Percentiles rank a stretch among this genome's conserved stretches.
Evolutionary conservation across 2,113 vertebrate genomes (phyloP).

Genomic region (Haemorhous mexicanus): DNA sequence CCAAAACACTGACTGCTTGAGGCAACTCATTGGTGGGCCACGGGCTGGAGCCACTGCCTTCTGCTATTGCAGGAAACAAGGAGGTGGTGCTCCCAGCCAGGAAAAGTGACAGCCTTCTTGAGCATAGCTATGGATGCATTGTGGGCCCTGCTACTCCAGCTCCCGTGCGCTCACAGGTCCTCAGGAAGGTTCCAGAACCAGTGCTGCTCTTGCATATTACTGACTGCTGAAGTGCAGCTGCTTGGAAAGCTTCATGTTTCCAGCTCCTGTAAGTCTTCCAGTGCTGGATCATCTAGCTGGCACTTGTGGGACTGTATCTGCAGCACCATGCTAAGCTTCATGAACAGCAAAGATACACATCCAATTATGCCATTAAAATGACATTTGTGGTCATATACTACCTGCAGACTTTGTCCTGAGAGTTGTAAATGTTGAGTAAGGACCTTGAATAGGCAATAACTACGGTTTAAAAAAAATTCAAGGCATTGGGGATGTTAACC

Average conservation of each 20-base stretch:
- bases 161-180: not conserved
- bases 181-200: not conserved
- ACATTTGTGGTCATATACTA: not conserved
- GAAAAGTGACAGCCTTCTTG: not conserved
- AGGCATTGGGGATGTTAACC: not conserved
- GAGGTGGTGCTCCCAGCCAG: not conserved
- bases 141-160: not conserved
- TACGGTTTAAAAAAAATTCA: not conserved
- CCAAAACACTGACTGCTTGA: not conserved
- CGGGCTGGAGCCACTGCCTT: not conserved
- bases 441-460: not conserved
- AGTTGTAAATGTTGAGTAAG: not conserved
- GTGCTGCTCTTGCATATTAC: accelerated
- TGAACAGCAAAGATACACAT: not conserved
- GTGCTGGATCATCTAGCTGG: not conserved
- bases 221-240: not conserved
- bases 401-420: not conserved
- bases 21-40: accelerated
- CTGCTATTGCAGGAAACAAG: not conserved
- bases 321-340: not conserved
- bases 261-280: not conserved
- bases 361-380: not conserved
- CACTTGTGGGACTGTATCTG: not conserved
- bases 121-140: not conserved
- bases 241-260: not conserved